Evolutionary conservation across 2,797 vertebrate species (phyloP).

Genomic region (Acanthopagrus latus): DNA sequence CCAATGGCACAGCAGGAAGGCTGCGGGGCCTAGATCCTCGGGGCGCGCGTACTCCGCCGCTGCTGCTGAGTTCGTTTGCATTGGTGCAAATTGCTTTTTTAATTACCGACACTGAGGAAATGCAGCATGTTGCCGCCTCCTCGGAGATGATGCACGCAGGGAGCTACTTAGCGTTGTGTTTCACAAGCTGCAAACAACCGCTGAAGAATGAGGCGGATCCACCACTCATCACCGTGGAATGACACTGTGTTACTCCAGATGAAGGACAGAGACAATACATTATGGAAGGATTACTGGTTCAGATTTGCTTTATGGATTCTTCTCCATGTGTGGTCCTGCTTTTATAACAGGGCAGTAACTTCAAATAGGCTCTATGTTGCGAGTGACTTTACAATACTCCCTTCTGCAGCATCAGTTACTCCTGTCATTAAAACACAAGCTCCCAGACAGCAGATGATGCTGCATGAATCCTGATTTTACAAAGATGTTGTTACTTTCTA

Average conservation of each 20-base stretch:
- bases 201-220: slow-evolving; percentile 53
- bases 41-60: slow-evolving; percentile 23
- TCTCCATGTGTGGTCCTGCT: background rate
- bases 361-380: background rate
- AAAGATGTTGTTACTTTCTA: background rate
- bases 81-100: slow-evolving; percentile 78
- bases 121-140: slow-evolving; percentile 51
- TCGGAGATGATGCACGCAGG: slow-evolving; percentile 58
- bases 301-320: slow-evolving; percentile 13
- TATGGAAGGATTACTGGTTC: slow-evolving; percentile 39
- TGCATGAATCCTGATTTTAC: background rate
- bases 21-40: slow-evolving; percentile 44
- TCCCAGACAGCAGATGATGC: background rate
- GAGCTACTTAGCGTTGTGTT: slow-evolving; percentile 68
- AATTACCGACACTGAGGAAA: slow-evolving; percentile 75
- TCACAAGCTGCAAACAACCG: slow-evolving; percentile 70
- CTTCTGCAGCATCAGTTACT: slow-evolving; percentile 8
- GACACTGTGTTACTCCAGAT: slow-evolving; percentile 37
- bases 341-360: slow-evolving; percentile 17
- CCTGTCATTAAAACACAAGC: background rate
- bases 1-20: slow-evolving; percentile 49
- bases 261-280: slow-evolving; percentile 47
- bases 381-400: slow-evolving; percentile 2
- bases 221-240: slow-evolving; percentile 33
- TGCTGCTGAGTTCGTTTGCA: slow-evolving; percentile 62